Base-by-base conservation (phyloP, 2,113 vertebrate species). In the Semicossyphus pulcher region DNA sequence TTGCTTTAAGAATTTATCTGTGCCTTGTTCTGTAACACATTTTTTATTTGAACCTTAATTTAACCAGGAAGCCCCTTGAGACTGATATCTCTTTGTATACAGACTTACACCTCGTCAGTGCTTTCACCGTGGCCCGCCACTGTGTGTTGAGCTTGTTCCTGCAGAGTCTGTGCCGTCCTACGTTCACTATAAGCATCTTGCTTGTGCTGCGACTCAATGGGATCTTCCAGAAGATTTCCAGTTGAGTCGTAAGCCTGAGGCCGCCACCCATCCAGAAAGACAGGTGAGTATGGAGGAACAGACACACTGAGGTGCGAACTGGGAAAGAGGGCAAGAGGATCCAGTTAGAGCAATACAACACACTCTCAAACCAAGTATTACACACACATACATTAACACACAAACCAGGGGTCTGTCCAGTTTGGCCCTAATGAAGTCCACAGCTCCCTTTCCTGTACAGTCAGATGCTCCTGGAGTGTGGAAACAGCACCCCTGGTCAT, bases 251-350 rank as follows among this genome's bases (percentile, higher is more conserved):
- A 61, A 32, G 64, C 58, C 0, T 71, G 69, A 2, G 95, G 95
- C 11, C 93, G 78, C 96, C 96, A 97, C 18, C 94, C 94, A 2
- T 92, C 93, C 81, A 82, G 83, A 86, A 97, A 97, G 16, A 92
- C 89, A 0, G 93, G 95, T 9, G 57, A 80, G 68, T 96, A 97
- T 1, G 93, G 68, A 54, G 91, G 36, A 10, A 89, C 91, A 16
- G 93, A 82, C 16, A 77, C 87, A 2, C 36, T 44, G 0, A 93
- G 88, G 7, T 94, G 88, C 0, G 93, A 83, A 56, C 96, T 97
- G 66, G 28, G 10, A 74, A 26, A 81, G 5, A 54, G n/a, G 39
- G 15, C 10, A 53, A 5, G 1, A 39, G 1, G 10, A n/a, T 28
- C 3, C 51, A 45, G 23, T 75, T 69, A 60, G 23, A 31, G 42